Conservation (phyloP, 2,888 invertebrate genomes). For the Scaeva pyrastri region DNA sequence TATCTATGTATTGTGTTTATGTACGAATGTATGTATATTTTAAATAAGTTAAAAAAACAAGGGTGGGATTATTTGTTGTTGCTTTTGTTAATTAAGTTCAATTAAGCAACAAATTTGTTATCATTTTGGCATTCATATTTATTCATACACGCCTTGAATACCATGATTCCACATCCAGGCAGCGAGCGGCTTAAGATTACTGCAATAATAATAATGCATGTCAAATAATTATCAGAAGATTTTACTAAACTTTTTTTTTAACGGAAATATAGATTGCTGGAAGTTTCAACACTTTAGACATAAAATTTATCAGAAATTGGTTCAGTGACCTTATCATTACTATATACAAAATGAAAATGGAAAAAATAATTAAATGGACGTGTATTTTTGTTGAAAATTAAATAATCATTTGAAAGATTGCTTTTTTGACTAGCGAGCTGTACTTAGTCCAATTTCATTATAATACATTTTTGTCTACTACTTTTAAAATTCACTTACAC, state of each 20-base stretch:
- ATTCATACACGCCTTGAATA: constrained; percentile 9
- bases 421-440: no score
- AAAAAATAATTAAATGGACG: not conserved
- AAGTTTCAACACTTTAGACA: not conserved
- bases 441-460: no score
- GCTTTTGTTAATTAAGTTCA: constrained; percentile 38
- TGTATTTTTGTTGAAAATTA: no score
- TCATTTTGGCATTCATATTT: not conserved
- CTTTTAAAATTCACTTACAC: not conserved
- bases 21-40: no score
- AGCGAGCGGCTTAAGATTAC: not conserved
- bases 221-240: constrained; percentile 1
- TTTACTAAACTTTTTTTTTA: not conserved
- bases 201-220: not conserved
- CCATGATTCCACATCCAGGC: not conserved
- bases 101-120: constrained; percentile 35
- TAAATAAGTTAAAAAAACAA: not conserved
- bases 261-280: not conserved
- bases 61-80: constrained; percentile 11
- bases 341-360: not conserved
- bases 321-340: constrained; percentile 1
- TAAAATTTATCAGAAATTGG: not conserved
- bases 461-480: not conserved
- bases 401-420: not conserved
- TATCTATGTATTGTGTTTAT: not conserved